Conservation (phyloP, 2,888 invertebrate genomes). For the Melangyna quadrimaculata region DNA sequence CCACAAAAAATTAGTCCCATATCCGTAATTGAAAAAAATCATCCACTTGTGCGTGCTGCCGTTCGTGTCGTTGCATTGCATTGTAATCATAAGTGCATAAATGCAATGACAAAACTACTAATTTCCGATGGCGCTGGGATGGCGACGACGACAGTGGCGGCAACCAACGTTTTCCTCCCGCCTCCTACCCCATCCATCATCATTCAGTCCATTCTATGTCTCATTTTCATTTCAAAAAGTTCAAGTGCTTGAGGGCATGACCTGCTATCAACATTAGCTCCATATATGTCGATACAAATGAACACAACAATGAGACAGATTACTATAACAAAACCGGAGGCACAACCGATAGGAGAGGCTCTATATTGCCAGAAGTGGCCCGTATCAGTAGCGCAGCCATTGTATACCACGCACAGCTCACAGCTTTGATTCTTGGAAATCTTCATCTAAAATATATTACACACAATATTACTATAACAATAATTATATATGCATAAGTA, state of each 20-base stretch:
- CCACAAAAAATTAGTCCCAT: conserved; percentile 58
- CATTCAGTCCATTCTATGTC: conserved; percentile 27
- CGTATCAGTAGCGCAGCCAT: conserved; percentile 54
- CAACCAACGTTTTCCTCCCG: background rate
- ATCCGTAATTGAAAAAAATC: conserved; percentile 55
- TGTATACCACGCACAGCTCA: conserved; percentile 17
- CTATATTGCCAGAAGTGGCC: conserved; percentile 25
- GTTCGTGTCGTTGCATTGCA: background rate
- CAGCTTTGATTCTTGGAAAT: background rate
- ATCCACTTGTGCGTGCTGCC: conserved; percentile 56
- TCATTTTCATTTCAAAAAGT: conserved; percentile 55
- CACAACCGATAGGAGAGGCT: background rate
- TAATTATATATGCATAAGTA: background rate
- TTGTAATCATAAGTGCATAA: conserved; percentile 5
- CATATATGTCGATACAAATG: conserved; percentile 43
- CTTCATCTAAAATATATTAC: conserved; percentile 52
- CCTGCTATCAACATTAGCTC: conserved; percentile 59
- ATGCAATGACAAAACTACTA: conserved; percentile 48
- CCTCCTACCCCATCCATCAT: background rate
- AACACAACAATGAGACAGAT: conserved; percentile 46
- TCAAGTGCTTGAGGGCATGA: conserved; percentile 68
- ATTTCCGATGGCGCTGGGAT: conserved; percentile 54
- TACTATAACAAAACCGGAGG: background rate
- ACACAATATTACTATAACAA: background rate
- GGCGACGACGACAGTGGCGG: background rate